These are phyloP conservation scores for Alaudala cheleensis DNA, from an alignment of 2,113 vertebrate species.

Conservation along the genomic window DNA sequence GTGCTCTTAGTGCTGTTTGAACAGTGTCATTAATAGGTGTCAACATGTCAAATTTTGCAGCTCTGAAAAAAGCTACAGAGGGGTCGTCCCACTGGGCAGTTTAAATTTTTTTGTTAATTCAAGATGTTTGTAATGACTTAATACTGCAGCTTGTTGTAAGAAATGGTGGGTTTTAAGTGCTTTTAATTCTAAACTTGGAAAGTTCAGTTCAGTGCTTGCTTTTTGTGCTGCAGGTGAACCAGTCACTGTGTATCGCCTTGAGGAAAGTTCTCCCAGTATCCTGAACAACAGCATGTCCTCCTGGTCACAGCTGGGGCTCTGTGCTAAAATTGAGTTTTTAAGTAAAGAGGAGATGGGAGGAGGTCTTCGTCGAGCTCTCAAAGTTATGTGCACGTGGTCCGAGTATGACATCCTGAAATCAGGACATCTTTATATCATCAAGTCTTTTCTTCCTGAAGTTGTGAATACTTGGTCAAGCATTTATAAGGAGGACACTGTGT, in stretches of 20 bases:
- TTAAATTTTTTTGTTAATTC: not conserved
- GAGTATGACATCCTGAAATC: constrained; percentile 96
- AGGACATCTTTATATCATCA: constrained; percentile 96
- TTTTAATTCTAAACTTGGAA: not conserved
- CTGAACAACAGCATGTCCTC: constrained; percentile 99
- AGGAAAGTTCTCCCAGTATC: constrained; percentile 95
- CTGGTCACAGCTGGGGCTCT: constrained; percentile 96
- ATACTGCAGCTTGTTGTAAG: not conserved
- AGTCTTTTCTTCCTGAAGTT: constrained; percentile 96
- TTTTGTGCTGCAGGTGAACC: constrained; percentile 83
- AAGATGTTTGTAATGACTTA: not conserved
- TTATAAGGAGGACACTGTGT: constrained; percentile 96
- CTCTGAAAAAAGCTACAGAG: not conserved
- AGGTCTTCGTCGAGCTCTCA: constrained; percentile 91
- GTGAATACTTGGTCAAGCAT: constrained; percentile 95
- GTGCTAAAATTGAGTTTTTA: constrained; percentile 97
- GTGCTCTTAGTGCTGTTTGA: not conserved
- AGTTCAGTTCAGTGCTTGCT: not conserved
- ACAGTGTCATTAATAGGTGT: not conserved
- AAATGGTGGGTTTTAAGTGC: not conserved
- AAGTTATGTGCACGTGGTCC: constrained; percentile 96
- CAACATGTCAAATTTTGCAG: not conserved
- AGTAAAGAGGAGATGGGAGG: constrained; percentile 99
- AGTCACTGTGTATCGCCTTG: constrained; percentile 95
- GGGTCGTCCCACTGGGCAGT: not conserved